Evolutionary conservation across 2,113 vertebrate species (phyloP), one percentile per base, ranked within the genome.

Genomic region (Scopus umbretta): DNA sequence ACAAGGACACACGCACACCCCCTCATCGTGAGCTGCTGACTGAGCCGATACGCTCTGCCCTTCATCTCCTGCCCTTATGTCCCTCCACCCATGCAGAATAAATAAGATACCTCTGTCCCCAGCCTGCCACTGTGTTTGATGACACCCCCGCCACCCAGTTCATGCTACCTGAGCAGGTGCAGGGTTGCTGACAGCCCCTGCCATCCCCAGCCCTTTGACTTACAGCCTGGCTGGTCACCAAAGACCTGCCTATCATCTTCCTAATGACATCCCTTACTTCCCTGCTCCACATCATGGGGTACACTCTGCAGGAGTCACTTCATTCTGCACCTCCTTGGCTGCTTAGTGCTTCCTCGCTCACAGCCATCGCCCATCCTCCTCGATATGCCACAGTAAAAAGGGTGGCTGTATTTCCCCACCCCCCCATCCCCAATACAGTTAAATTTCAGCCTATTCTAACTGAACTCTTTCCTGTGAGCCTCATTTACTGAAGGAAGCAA

Each of bases 241-340:
- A 62, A 30, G 13, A 56, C 36, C 36, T 65, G 13, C 40, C 63
- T 32, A 2, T 25, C 65, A 38, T 38, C 38, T 14, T 88, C 29
- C 50, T 74, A 20, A 34, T 22, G 17, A 65, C 11, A n/a, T 21
- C 23, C 15, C 62, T 68, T 3, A 0, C 13, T 68, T 29, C 73
- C 16, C 59, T 27, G 58, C 55, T 78, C 18, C 16, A 1, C 16
- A 11, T 52, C 9, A 0, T 2, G 3, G 74, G 42, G 16, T n/a
- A 25, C 7, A 1, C 36, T 65, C 43, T 25, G 19, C 25, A 38
- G 4, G 3, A 14, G 8, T 30, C 29, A 4, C 53, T 34, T 62
- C 1, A 0, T 16, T 34, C 50, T 34, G 9, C 19, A 12, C 45
- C 40, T 38, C 19, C 26, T 59, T 0, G 2, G 11, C 62, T 43